Percentiles rank a stretch among this genome's conserved stretches.
Evolutionary conservation across 2,888 invertebrate genomes (phyloP).

Genomic region (Cancer borealis): DNA sequence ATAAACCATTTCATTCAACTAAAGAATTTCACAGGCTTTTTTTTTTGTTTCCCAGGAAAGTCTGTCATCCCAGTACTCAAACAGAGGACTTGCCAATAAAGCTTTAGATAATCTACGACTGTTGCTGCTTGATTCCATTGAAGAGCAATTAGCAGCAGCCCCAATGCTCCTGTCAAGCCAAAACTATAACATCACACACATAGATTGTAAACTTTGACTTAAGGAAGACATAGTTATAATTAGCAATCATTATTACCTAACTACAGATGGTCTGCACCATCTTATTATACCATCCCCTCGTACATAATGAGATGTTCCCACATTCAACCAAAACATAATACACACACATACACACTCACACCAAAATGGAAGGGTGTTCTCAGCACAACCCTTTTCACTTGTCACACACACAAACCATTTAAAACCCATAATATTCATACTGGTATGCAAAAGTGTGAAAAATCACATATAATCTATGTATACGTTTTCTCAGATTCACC

Average conservation of each 20-base stretch:
- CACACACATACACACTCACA: background rate
- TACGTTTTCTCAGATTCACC: background rate
- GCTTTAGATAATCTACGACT: background rate
- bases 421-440: background rate
- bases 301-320: background rate
- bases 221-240: slow-evolving; percentile 1
- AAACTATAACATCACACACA: background rate
- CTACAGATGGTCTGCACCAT: background rate
- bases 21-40: background rate
- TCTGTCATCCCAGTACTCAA: background rate
- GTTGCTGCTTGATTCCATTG: background rate
- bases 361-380: slow-evolving; percentile 5
- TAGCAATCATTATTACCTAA: background rate
- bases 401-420: background rate
- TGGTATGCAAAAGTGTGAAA: background rate
- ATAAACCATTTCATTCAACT: background rate
- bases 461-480: background rate
- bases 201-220: slow-evolving; percentile 42
- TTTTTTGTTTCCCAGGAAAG: background rate
- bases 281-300: background rate
- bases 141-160: background rate
- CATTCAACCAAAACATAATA: background rate
- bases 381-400: slow-evolving; percentile 5
- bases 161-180: background rate
- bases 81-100: background rate